A percentile compares a stretch with the other conserved stretches of the same genome.
Conservation (phyloP, 2,888 invertebrate genomes). For the Drosophila algonquin region DNA sequence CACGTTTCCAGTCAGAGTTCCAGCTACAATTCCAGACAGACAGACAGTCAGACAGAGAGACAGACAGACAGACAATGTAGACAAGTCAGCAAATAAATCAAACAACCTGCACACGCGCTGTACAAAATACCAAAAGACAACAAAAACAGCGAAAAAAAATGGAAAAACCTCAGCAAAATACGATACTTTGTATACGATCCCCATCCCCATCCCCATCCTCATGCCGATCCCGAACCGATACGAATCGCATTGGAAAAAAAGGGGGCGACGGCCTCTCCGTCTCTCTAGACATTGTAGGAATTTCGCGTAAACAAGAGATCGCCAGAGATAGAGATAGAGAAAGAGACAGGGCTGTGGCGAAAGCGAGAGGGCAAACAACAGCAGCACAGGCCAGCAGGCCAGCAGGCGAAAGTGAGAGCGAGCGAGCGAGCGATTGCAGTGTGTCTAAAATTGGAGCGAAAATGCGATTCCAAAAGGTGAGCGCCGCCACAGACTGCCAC, state of each 20-base stretch:
- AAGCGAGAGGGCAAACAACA: constrained; percentile 14
- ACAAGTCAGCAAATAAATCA: constrained; percentile 69
- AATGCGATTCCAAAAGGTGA: constrained; percentile 33
- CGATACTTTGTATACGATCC: constrained; percentile 57
- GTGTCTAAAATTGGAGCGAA: constrained; percentile 69
- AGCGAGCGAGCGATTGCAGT: constrained; percentile 38
- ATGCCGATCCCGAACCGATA: not conserved
- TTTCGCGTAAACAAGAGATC: constrained; percentile 65
- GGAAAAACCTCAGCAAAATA: constrained; percentile 46
- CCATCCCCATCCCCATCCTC: not conserved
- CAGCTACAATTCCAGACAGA: constrained; percentile 19
- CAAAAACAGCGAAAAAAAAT: not conserved
- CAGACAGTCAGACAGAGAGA: constrained; percentile 6
- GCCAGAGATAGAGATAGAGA: constrained; percentile 29
- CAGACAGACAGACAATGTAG: constrained; percentile 30
- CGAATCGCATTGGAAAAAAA: constrained; percentile 15
- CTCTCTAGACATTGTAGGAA: constrained; percentile 55
- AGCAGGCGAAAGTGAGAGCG: constrained; percentile 9
- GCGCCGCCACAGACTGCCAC: not conserved
- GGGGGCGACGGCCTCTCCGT: constrained; percentile 69
- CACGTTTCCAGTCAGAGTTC: not conserved
- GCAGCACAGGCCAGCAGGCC: not conserved
- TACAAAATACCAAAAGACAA: constrained; percentile 28
- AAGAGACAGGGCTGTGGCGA: not conserved
- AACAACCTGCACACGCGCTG: constrained; percentile 75